A percentile compares a stretch with the other conserved stretches of the same genome.
Conservation (phyloP, 2,888 invertebrate species). For the Sinotaia quadrata region DNA sequence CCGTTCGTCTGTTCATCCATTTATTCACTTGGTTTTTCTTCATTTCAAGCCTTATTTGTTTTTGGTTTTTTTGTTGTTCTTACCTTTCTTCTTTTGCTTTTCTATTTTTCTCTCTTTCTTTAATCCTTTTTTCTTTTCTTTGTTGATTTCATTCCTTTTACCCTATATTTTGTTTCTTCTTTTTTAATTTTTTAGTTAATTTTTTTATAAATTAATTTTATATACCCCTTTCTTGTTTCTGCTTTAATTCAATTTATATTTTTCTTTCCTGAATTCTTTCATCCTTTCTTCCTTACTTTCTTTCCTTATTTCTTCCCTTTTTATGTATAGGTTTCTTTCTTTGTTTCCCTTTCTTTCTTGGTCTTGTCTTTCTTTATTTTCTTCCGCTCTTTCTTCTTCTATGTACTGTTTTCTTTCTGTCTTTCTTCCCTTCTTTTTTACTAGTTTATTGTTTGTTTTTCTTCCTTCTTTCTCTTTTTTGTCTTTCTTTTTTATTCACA, state of each 20-base stretch:
- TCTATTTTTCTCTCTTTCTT: neutral
- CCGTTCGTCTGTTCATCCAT: no score
- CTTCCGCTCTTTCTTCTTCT: neutral
- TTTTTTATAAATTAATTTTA: no score
- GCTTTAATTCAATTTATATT: no score
- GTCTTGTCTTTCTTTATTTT: neutral
- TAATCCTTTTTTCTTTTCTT: neutral
- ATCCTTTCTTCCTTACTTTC: no score
- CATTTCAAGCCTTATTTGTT: neutral
- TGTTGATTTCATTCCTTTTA: neutral
- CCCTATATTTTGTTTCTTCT: neutral
- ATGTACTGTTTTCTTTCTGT: neutral
- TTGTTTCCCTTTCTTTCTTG: neutral
- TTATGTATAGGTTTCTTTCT: neutral
- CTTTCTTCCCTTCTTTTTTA: neutral
- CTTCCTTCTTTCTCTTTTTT: neutral
- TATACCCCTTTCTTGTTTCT: no score
- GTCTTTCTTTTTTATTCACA: neutral
- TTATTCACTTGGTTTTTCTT: no score
- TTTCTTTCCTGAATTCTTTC: no score
- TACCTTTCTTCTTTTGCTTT: neutral
- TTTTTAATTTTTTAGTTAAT: neutral
- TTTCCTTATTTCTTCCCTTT: neutral
- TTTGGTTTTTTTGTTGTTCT: no score
- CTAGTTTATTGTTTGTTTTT: neutral